Conservation (phyloP, 1,140 invertebrate genomes). For the Nasonia longicornis region DNA sequence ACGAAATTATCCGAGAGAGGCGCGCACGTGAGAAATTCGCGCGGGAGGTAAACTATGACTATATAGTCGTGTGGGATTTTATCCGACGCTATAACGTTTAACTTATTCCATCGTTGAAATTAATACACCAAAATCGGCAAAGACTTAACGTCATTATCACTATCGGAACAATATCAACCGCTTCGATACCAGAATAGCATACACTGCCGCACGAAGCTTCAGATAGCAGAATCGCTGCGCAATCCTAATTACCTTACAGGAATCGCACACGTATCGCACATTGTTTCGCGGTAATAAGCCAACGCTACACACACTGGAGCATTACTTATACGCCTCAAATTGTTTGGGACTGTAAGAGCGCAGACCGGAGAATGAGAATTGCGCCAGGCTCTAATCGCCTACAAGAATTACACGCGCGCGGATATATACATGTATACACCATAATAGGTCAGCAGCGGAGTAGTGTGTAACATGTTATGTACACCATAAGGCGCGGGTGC, state of each 20-base stretch:
- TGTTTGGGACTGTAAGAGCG: neutral
- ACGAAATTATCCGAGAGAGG: conserved; percentile 14
- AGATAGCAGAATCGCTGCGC: neutral
- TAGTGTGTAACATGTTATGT: neutral
- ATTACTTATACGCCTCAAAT: neutral
- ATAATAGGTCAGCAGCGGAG: neutral
- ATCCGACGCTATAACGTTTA: too few species aligned
- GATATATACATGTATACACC: neutral
- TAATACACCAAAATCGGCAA: too few species aligned
- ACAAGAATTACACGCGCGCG: neutral
- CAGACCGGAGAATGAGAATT: neutral
- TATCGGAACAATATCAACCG: neutral
- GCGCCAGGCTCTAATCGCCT: neutral
- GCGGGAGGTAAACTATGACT: neutral
- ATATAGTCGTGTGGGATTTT: neutral
- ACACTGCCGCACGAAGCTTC: neutral
- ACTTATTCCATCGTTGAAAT: too few species aligned
- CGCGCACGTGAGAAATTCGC: neutral
- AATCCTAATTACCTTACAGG: neutral
- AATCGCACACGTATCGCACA: neutral
- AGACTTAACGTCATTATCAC: neutral
- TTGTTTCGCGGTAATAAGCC: neutral
- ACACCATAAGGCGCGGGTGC: too few species aligned
- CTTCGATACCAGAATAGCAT: neutral
- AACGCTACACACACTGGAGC: neutral